Evolutionary conservation across 92 coral and sea anemone genomes (phyloP), one percentile per base, ranked within the genome.

Genomic region (Umimayanthus kanabou): DNA sequence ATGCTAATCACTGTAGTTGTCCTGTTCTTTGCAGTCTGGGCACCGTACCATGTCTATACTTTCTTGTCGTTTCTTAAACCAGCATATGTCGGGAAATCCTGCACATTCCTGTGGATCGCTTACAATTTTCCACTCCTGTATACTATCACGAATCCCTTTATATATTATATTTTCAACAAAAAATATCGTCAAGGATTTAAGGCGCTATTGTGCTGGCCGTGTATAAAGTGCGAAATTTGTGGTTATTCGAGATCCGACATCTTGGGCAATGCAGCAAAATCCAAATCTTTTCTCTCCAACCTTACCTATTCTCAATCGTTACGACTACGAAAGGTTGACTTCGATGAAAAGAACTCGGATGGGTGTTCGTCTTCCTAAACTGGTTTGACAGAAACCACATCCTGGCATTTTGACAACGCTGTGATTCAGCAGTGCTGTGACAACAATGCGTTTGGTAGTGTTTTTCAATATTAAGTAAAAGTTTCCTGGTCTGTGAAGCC

Each of bases 41-140:
- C 85, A 16, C 85, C 85, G 33, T 81, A 81, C 66, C 85, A 81
- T 20, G 85, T 81, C 1, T 81, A 81, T 22, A 81, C 85, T 22
- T 81, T 81, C 73, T 43, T 81, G 14, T 81, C 30, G 10, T 81
- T 81, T 25, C 73, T 65, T 40, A 81, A 81, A 22, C 85, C 85
- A 8, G 55, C 43, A 16, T 81, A 81, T 66, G 61, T 81, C 58
- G 66, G 29, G 22, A 43, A 22, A 0, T 81, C 85, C 22, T 81
- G 85, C 49, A 66, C 76, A 14, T 81, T 81, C 66, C 71, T 81
- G 3, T 65, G 85, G 85, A 81, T 81, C 8, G 85, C 85, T 13
- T 65, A 81, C 25, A 81, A 81, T 11, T 81, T 81, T 9, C 85
- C 85, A 0, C 73, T 81, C 6, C 57, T 81, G 20, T 81, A 81